phyloP scores from a whole-genome alignment of 2,113 vertebrate genomes.

The Casuarius casuarius region DNA sequence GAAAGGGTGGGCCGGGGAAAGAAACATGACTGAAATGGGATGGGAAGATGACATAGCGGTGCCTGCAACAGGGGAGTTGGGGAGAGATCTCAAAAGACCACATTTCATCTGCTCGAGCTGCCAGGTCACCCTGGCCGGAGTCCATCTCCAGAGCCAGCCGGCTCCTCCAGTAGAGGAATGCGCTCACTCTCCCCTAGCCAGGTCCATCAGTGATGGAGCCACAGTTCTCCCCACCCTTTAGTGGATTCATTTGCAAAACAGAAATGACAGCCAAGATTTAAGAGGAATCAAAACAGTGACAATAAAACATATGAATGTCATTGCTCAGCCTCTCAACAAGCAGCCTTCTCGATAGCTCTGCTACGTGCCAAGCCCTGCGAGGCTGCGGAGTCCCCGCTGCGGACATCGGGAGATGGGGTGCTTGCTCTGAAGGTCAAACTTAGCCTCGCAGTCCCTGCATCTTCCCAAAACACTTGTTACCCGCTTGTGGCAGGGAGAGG shows the following conservation, averaged over 20 bases:
- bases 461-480: accelerated
- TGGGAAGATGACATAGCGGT: background rate
- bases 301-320: background rate
- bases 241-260: background rate
- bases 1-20: background rate
- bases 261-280: background rate
- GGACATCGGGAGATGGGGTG: accelerated
- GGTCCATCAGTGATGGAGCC: too few relatives aligned
- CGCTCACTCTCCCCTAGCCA: background rate
- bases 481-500: background rate
- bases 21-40: background rate
- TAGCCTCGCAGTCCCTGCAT: background rate
- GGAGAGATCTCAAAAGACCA: background rate
- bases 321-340: background rate
- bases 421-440: accelerated
- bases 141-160: background rate
- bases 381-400: accelerated
- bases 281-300: background rate
- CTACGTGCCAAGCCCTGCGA: accelerated
- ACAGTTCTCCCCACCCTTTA: constrained; percentile 21
- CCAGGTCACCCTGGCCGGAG: background rate
- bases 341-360: background rate
- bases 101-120: background rate
- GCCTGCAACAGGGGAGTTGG: background rate
- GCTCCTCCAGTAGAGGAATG: background rate